Evolutionary conservation across 2,797 vertebrate species (phyloP).

Genomic region (Hipposideros larvatus): DNA sequence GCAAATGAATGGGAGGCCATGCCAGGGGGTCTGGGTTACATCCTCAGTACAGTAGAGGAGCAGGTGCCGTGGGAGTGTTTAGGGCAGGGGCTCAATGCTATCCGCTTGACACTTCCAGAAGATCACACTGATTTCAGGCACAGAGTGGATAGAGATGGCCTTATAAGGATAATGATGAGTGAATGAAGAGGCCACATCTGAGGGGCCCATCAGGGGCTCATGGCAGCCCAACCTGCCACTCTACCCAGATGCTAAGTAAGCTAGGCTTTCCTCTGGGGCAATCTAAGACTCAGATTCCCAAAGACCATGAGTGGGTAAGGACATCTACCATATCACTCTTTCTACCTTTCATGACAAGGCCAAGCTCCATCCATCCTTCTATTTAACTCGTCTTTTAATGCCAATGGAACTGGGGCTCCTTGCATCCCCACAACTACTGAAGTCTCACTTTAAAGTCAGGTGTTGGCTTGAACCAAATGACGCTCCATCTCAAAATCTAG

Average conservation of each 20-base stretch:
- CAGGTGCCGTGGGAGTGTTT: rapidly evolving
- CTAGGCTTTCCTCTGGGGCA: not conserved
- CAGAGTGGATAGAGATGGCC: not conserved
- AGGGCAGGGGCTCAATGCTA: not conserved
- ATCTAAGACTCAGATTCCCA: not conserved
- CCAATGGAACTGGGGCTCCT: not conserved
- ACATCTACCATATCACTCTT: not conserved
- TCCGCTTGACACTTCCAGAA: not conserved
- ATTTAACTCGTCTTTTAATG: not conserved
- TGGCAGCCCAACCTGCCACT: not conserved
- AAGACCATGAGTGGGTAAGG: not conserved
- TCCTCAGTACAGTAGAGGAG: not conserved
- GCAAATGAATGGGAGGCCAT: not conserved
- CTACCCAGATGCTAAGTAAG: not conserved
- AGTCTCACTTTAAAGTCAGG: not conserved
- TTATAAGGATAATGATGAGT: not conserved
- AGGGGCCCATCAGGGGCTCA: not conserved
- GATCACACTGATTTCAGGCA: not conserved
- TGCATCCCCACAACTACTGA: not conserved
- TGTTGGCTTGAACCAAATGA: not conserved
- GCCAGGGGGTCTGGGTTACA: not conserved
- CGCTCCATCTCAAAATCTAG: not conserved
- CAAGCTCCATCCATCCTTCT: not conserved
- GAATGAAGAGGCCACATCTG: not conserved
- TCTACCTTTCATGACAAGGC: not conserved